A percentile compares a stretch with the other conserved stretches of the same genome.
Conservation (phyloP, 2,797 vertebrate species). For the Hylomyscus alleni region DNA sequence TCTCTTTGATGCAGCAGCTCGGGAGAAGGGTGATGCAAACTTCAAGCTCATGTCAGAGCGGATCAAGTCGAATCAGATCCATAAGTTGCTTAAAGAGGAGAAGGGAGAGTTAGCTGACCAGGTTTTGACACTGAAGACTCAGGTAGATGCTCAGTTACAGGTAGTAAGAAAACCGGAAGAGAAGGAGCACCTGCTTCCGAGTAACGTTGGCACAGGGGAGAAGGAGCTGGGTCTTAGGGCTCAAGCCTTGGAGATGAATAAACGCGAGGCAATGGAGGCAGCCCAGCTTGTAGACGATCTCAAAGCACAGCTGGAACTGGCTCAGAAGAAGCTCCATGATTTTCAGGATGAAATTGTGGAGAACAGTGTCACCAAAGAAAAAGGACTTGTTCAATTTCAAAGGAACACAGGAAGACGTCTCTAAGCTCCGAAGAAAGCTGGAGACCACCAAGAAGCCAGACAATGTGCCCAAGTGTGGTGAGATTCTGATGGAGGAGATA, state of each 20-base stretch:
- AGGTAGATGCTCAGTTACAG: conserved; percentile 98
- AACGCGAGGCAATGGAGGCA: conserved; percentile 98
- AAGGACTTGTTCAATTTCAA: conserved; percentile 98
- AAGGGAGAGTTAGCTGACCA: conserved; percentile 95
- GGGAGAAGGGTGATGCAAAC: conserved; percentile 95
- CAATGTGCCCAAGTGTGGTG: conserved; percentile 97
- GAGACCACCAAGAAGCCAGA: conserved; percentile 99
- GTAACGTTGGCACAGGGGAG: conserved; percentile 96
- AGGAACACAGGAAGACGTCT: conserved; percentile 98
- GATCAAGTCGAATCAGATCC: conserved; percentile 95
- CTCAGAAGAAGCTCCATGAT: conserved; percentile 95
- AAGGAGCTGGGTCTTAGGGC: conserved; percentile 95
- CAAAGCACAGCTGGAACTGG: conserved; percentile 94
- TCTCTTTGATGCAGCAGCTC: conserved; percentile 94
- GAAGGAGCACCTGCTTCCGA: conserved; percentile 98
- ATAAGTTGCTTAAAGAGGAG: conserved; percentile 95
- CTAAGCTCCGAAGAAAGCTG: conserved; percentile 95
- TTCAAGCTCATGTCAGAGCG: conserved; percentile 95
- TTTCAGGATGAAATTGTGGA: conserved; percentile 97
- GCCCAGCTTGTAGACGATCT: conserved; percentile 95
- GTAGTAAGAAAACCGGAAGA: conserved; percentile 98
- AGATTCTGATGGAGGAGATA: conserved; percentile 98
- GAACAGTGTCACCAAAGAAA: conserved; percentile 97
- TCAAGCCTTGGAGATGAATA: conserved; percentile 98
- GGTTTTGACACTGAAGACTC: conserved; percentile 92